phyloP scores from a whole-genome alignment of 2,888 invertebrate genomes.

The Fragum whitleyi region DNA sequence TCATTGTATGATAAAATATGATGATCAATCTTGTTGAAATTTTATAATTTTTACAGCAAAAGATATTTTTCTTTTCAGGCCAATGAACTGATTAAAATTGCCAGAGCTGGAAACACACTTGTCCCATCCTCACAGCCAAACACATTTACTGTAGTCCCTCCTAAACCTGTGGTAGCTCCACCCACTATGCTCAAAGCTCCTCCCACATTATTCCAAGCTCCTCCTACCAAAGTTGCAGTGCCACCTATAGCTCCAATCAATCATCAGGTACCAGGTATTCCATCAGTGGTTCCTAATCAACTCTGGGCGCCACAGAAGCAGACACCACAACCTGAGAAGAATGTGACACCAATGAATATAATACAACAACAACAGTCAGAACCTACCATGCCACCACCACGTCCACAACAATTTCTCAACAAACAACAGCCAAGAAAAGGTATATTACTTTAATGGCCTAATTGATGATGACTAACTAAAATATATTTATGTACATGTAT shows the following conservation, averaged over 20 bases:
- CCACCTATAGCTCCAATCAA: too few species aligned
- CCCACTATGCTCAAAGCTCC: not conserved
- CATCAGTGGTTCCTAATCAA: too few species aligned
- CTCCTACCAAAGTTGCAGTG: not conserved
- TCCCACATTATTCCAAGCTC: not conserved
- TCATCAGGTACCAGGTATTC: too few species aligned
- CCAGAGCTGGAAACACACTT: constrained; percentile 61
- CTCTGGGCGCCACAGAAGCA: too few species aligned
- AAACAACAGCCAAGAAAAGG: constrained; percentile 43
- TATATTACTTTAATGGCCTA: too few species aligned
- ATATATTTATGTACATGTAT: too few species aligned
- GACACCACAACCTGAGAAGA: too few species aligned
- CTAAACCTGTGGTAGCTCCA: constrained; percentile 42
- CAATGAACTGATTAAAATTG: constrained; percentile 64
- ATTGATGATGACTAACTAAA: too few species aligned
- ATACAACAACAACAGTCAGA: not conserved
- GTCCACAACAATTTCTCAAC: constrained; percentile 41
- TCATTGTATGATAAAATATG: too few species aligned
- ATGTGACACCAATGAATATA: too few species aligned
- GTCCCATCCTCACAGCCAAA: constrained; percentile 65
- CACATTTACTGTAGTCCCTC: constrained; percentile 55
- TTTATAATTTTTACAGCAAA: too few species aligned
- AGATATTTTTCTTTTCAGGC: constrained; percentile 48
- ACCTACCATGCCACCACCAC: constrained; percentile 47
- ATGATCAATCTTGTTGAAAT: too few species aligned